Conservation (phyloP, 2,797 vertebrate species). For the Enteromius paludinosus region DNA sequence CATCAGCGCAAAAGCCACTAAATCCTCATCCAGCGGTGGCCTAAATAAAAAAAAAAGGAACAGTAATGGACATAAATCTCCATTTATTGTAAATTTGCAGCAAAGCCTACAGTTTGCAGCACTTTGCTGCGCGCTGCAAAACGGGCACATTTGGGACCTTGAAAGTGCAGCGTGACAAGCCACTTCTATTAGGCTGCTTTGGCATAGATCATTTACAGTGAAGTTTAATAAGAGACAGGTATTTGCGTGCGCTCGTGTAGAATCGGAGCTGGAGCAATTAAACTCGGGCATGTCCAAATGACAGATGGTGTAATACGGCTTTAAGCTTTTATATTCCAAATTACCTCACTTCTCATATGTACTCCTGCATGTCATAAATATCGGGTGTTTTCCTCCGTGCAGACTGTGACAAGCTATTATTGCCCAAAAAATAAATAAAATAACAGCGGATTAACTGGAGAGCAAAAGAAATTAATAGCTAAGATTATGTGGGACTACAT, state of each 20-base stretch:
- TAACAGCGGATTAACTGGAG: constrained; percentile 11
- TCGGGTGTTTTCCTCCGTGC: constrained; percentile 32
- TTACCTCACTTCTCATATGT: constrained; percentile 47
- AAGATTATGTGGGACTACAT: constrained; percentile 22
- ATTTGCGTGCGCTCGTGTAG: constrained; percentile 36
- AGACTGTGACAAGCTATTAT: constrained; percentile 42
- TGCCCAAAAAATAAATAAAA: constrained; percentile 25
- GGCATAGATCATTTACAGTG: constrained; percentile 44
- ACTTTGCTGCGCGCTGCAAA: constrained; percentile 17
- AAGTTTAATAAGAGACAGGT: constrained; percentile 28
- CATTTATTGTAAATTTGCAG: constrained; percentile 52
- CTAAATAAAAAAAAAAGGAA: constrained; percentile 48
- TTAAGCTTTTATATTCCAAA: constrained; percentile 44
- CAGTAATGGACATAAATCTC: constrained; percentile 53
- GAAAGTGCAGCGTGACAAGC: constrained; percentile 20
- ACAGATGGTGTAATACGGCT: constrained; percentile 46
- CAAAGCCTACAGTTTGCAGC: constrained; percentile 40
- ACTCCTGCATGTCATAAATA: constrained; percentile 43
- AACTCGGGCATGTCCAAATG: constrained; percentile 39
- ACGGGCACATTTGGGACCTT: constrained; percentile 17
- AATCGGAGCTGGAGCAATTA: constrained; percentile 41
- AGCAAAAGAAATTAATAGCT: constrained; percentile 24
- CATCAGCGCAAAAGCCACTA: constrained; percentile 54
- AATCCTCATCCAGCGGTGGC: constrained; percentile 51
- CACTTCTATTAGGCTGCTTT: constrained; percentile 22